phyloP scores from a whole-genome alignment of 2,888 invertebrate species.

The Leucophenga montana region DNA sequence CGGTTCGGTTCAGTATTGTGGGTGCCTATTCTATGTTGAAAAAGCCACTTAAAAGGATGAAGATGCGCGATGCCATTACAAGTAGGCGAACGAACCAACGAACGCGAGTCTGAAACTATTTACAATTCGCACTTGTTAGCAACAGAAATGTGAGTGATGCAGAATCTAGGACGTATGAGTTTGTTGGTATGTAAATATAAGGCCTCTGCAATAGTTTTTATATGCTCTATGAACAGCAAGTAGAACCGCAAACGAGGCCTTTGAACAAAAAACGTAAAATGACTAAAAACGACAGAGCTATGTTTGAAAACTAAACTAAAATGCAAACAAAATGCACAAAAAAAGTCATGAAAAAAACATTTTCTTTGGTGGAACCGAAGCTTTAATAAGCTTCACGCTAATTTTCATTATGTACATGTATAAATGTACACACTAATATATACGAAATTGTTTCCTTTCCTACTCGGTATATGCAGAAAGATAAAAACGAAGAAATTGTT shows the following conservation, averaged over 20 bases:
- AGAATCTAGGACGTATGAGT: background rate
- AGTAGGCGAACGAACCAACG: background rate
- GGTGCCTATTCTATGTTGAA: slow-evolving; percentile 44
- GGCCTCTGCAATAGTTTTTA: slow-evolving; percentile 7
- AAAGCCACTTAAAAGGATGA: slow-evolving; percentile 49
- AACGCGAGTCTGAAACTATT: slow-evolving; percentile 47
- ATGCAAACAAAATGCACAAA: too few species aligned
- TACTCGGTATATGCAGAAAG: too few species aligned
- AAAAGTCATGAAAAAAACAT: too few species aligned
- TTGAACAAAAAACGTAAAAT: background rate
- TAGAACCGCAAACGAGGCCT: background rate
- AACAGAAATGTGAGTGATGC: background rate
- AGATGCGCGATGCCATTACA: slow-evolving; percentile 33
- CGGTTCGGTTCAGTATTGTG: background rate
- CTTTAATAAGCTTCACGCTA: too few species aligned
- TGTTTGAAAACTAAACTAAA: background rate
- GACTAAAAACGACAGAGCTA: slow-evolving; percentile 4
- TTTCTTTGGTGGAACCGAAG: too few species aligned
- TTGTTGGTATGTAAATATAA: too few species aligned
- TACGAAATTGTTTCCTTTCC: too few species aligned
- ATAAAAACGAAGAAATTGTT: too few species aligned
- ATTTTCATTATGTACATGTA: too few species aligned
- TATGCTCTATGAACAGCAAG: background rate
- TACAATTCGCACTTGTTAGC: slow-evolving; percentile 51
- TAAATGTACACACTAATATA: too few species aligned